Percentiles rank a stretch among this genome's conserved stretches.
These are phyloP conservation scores for Ecdyonurus torrentis DNA, from an alignment of 2,888 invertebrate genomes.

Conservation along the genomic window DNA sequence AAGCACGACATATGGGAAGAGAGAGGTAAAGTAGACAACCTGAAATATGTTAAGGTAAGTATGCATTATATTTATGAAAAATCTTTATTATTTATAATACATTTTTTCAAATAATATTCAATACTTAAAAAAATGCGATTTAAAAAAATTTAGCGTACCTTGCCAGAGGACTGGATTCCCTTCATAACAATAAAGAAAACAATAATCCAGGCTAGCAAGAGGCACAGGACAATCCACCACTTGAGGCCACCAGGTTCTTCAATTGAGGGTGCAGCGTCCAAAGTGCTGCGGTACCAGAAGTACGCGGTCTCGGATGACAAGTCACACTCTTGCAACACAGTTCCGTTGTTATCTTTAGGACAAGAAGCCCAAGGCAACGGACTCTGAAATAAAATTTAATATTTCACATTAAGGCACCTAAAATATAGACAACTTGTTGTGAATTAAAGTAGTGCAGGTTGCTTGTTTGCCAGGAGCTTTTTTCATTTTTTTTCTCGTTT, in stretches of 20 bases:
- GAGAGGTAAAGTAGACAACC: constrained; percentile 90
- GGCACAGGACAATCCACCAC: constrained; percentile 85
- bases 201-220: constrained; percentile 73
- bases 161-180: constrained; percentile 90
- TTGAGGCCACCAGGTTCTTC: constrained; percentile 69
- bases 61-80: no score
- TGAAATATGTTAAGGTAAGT: no score
- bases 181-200: constrained; percentile 94
- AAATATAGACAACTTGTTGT: no score
- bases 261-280: constrained; percentile 75
- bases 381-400: constrained; percentile 43
- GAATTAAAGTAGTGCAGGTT: no score
- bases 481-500: no score
- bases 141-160: constrained; percentile 35
- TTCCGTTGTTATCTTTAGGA: constrained; percentile 46
- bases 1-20: constrained; percentile 86
- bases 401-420: no score
- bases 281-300: constrained; percentile 81
- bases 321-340: constrained; percentile 54
- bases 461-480: no score
- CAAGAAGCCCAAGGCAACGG: constrained; percentile 75
- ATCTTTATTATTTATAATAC: no score
- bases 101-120: not conserved
- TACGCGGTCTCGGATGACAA: constrained; percentile 77
- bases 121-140: not conserved